A percentile compares a stretch with the other conserved stretches of the same genome.
phyloP scores from a whole-genome alignment of 1,140 invertebrate genomes.

The Lasaia peninsularis region DNA sequence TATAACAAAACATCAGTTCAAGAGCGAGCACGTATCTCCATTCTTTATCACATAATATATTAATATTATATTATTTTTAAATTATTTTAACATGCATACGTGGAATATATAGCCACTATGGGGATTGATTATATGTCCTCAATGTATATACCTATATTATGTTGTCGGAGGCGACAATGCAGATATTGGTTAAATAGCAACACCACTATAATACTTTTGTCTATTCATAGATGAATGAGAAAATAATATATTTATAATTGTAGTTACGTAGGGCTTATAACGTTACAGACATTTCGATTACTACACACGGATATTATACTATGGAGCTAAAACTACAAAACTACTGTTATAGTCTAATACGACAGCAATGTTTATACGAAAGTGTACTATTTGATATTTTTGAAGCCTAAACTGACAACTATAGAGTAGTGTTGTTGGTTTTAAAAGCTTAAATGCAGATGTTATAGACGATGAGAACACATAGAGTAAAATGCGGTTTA shows the following conservation, averaged over 20 bases:
- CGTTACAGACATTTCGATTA: not conserved
- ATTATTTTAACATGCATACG: not conserved
- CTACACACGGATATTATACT: conserved; percentile 1
- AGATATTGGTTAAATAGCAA: not conserved
- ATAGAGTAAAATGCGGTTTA: too few species aligned
- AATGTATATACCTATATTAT: not conserved
- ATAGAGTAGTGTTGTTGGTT: not conserved
- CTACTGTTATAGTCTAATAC: conserved; percentile 2
- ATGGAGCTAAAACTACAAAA: not conserved
- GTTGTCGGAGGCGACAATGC: not conserved
- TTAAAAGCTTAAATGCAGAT: not conserved
- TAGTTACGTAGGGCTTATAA: not conserved
- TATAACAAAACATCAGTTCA: conserved; percentile 15
- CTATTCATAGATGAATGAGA: too few species aligned
- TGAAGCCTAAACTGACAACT: not conserved
- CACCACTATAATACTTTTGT: too few species aligned
- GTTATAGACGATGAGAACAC: too few species aligned
- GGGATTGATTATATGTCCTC: not conserved
- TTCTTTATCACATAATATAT: not conserved
- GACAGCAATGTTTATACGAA: not conserved
- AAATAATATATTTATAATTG: too few species aligned
- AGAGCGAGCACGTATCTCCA: conserved; percentile 4
- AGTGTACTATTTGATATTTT: not conserved
- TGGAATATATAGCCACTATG: not conserved
- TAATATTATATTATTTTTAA: not conserved